Percentiles rank a stretch among this genome's conserved stretches.
These are phyloP conservation scores for Phrynocephalus versicolor DNA, from an alignment of 2,113 vertebrate genomes.

Conservation along the genomic window DNA sequence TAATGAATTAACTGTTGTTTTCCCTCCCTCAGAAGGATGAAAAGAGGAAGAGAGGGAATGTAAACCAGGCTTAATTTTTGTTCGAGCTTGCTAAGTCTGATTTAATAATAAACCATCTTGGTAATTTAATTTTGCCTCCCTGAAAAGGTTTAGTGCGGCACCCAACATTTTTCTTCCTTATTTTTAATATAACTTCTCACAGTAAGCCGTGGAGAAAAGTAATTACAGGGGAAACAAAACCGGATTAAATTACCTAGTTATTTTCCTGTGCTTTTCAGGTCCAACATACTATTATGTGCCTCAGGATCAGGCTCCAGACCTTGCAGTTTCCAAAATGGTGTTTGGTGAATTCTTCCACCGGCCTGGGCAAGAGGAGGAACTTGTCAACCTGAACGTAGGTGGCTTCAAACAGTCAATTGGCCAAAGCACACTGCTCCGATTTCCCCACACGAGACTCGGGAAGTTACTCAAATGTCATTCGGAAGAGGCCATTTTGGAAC, in stretches of 20 bases:
- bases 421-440: slow-evolving; percentile 83
- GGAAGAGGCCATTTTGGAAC: slow-evolving; percentile 88
- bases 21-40: neutral
- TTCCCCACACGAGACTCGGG: slow-evolving; percentile 90
- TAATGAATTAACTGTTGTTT: slow-evolving; percentile 10
- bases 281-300: slow-evolving; percentile 55
- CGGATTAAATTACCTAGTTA: slow-evolving; percentile 49
- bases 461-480: slow-evolving; percentile 89
- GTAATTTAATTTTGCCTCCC: slow-evolving; percentile 27
- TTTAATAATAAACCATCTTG: slow-evolving; percentile 15
- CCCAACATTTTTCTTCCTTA: neutral
- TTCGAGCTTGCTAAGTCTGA: slow-evolving; percentile 30
- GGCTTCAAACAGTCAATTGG: slow-evolving; percentile 90
- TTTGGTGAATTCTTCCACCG: slow-evolving; percentile 87
- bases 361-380: slow-evolving; percentile 80
- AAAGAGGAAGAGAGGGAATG: neutral
- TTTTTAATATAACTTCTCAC: slow-evolving; percentile 19
- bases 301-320: slow-evolving; percentile 48
- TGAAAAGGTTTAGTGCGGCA: slow-evolving; percentile 33
- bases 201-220: slow-evolving; percentile 22
- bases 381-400: slow-evolving; percentile 92
- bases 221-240: neutral
- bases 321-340: slow-evolving; percentile 81
- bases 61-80: slow-evolving; percentile 8
- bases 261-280: slow-evolving; percentile 74